A percentile compares a stretch with the other conserved stretches of the same genome.
Evolutionary conservation across 2,888 invertebrate species (phyloP).

Genomic region (Heliconius sara): DNA sequence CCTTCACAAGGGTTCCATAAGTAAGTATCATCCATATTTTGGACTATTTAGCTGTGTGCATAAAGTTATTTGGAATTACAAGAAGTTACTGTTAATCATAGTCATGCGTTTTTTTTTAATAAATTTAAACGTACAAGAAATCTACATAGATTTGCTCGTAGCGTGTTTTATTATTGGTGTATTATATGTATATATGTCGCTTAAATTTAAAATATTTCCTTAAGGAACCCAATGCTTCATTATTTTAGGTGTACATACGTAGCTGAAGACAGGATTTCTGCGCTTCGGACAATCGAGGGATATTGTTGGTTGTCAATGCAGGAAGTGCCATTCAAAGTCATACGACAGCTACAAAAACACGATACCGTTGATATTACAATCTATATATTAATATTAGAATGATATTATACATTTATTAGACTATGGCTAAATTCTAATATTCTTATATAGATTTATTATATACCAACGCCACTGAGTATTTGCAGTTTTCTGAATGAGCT

Average conservation of each 20-base stretch:
- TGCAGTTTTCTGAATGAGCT: constrained; percentile 47
- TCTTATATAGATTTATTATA: background rate
- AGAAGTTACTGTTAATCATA: background rate
- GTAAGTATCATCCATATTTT: constrained; percentile 26
- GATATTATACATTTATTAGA: background rate
- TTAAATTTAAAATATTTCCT: constrained; percentile 18
- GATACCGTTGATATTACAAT: background rate
- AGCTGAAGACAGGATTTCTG: constrained; percentile 81
- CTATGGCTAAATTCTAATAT: background rate
- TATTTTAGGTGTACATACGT: constrained; percentile 55
- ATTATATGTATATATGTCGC: background rate
- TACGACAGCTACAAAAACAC: constrained; percentile 7
- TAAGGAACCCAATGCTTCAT: constrained; percentile 46
- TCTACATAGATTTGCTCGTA: background rate
- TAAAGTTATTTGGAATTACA: background rate
- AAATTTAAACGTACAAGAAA: background rate
- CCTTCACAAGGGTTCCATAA: constrained; percentile 25
- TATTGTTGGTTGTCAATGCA: constrained; percentile 56
- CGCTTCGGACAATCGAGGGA: constrained; percentile 80
- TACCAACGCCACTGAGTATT: background rate
- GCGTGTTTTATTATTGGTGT: background rate
- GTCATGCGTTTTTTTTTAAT: background rate
- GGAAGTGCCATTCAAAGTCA: constrained; percentile 52
- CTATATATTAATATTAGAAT: constrained; percentile 5
- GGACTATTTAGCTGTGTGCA: constrained; percentile 18